Percentiles rank a stretch among this genome's conserved stretches.
Evolutionary conservation across 2,797 vertebrate genomes (phyloP).

Genomic region (Iguana delicatissima): DNA sequence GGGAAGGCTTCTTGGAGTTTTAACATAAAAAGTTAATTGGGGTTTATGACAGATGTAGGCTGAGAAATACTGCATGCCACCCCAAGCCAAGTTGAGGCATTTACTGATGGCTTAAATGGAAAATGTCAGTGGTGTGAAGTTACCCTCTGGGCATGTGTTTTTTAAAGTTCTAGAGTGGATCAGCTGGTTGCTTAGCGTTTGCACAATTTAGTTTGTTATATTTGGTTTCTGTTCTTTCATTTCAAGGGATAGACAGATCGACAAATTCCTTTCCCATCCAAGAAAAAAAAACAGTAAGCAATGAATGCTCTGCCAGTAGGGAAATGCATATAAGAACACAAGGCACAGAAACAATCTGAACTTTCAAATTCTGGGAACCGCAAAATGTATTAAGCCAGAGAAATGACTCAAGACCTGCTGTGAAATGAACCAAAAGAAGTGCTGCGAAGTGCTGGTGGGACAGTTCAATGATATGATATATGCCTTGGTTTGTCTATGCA

Average conservation of each 20-base stretch:
- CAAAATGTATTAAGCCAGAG: neutral
- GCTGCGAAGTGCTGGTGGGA: neutral
- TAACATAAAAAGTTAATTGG: slow-evolving; percentile 59
- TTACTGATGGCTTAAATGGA: slow-evolving; percentile 44
- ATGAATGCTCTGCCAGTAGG: neutral
- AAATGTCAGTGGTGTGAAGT: slow-evolving; percentile 53
- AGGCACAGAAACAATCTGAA: too few relatives aligned
- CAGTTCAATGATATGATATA: neutral
- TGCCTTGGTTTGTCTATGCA: neutral
- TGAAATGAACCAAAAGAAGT: neutral
- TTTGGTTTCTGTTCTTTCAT: neutral
- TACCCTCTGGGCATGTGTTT: neutral
- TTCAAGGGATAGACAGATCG: neutral
- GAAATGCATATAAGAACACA: too few relatives aligned
- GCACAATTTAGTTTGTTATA: neutral
- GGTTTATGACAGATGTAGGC: slow-evolving; percentile 35
- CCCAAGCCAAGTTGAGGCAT: slow-evolving; percentile 52
- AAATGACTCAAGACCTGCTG: too few relatives aligned
- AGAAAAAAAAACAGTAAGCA: neutral
- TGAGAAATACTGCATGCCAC: slow-evolving; percentile 49
- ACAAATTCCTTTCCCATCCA: neutral
- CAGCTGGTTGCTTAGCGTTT: neutral
- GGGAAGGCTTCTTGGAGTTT: slow-evolving; percentile 39
- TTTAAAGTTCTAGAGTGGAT: slow-evolving; percentile 22
- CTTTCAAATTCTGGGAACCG: neutral